Percentiles rank a stretch among this genome's conserved stretches.
These are phyloP conservation scores for Bergia sp. DNA, from an alignment of 92 coral and sea anemone genomes.

Conservation along the genomic window DNA sequence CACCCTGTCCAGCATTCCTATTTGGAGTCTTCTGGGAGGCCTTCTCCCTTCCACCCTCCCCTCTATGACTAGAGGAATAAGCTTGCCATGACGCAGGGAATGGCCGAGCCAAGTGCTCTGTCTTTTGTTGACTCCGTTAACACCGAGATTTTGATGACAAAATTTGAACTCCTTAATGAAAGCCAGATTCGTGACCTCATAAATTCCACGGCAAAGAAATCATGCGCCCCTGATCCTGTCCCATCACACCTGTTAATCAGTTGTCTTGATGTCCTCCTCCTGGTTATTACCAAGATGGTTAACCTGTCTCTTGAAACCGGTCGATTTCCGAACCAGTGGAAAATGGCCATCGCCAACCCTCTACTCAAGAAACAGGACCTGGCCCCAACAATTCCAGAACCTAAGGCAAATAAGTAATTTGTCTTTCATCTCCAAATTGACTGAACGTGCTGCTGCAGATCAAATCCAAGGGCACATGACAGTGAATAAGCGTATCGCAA, in stretches of 20 bases:
- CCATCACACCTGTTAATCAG: slow-evolving; percentile 23
- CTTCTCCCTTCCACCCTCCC: no score
- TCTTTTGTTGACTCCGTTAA: neutral
- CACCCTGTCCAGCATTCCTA: no score
- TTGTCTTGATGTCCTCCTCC: slow-evolving; percentile 19
- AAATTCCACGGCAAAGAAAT: slow-evolving; percentile 37
- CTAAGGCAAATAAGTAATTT: slow-evolving; percentile 39
- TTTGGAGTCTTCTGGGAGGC: no score
- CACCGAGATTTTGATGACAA: slow-evolving; percentile 8
- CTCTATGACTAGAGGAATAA: no score
- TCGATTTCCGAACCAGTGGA: slow-evolving; percentile 42
- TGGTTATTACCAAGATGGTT: neutral
- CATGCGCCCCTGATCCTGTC: slow-evolving; percentile 15
- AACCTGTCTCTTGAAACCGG: slow-evolving; percentile 32
- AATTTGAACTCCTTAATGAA: slow-evolving; percentile 37
- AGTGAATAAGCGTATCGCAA: slow-evolving; percentile 44
- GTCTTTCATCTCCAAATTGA: slow-evolving; percentile 46
- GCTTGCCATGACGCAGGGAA: no score
- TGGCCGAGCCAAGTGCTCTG: no score
- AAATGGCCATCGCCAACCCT: slow-evolving; percentile 40
- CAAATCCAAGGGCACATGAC: slow-evolving; percentile 42
- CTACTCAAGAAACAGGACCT: slow-evolving; percentile 36
- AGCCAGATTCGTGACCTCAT: slow-evolving; percentile 40
- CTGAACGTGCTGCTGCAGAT: slow-evolving; percentile 46
- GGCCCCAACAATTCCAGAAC: slow-evolving; percentile 38